Conservation (phyloP, 2,797 vertebrate species). For the Hoplostethus mediterraneus region DNA sequence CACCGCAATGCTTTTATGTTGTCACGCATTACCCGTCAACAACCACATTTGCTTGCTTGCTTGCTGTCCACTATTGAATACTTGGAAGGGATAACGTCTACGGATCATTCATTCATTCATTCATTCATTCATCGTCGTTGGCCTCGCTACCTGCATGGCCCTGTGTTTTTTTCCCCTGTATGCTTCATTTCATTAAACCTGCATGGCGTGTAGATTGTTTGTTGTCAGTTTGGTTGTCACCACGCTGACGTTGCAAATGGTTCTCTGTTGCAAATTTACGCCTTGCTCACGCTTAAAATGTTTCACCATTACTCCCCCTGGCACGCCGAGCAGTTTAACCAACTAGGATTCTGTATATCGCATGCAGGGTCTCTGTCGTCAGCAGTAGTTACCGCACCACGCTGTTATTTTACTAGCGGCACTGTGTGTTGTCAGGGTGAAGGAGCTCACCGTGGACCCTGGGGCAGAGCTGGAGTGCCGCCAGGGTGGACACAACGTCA, state of each 20-base stretch:
- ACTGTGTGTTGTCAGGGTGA: slow-evolving; percentile 84
- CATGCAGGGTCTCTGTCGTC: not conserved
- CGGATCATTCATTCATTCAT: too few relatives aligned
- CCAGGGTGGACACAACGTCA: slow-evolving; percentile 86
- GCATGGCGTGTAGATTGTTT: slow-evolving; percentile 10
- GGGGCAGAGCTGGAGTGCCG: slow-evolving; percentile 81
- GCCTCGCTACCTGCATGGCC: too few relatives aligned
- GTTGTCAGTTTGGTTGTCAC: not conserved
- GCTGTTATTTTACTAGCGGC: not conserved
- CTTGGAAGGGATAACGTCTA: not conserved
- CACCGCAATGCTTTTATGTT: not conserved
- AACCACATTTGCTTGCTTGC: not conserved
- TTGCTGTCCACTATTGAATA: not conserved
- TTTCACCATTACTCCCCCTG: not conserved
- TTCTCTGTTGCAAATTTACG: too few relatives aligned
- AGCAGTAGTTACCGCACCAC: not conserved
- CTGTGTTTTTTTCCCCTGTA: not conserved
- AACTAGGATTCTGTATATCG: not conserved
- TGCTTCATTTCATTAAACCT: not conserved
- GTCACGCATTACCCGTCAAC: not conserved
- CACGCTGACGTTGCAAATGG: not conserved
- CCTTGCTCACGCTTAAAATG: too few relatives aligned
- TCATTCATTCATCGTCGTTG: not conserved
- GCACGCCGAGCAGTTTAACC: not conserved
- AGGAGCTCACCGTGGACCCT: slow-evolving; percentile 90